Conservation (phyloP, 2,888 invertebrate genomes). For the Polylopha cassiicola region DNA sequence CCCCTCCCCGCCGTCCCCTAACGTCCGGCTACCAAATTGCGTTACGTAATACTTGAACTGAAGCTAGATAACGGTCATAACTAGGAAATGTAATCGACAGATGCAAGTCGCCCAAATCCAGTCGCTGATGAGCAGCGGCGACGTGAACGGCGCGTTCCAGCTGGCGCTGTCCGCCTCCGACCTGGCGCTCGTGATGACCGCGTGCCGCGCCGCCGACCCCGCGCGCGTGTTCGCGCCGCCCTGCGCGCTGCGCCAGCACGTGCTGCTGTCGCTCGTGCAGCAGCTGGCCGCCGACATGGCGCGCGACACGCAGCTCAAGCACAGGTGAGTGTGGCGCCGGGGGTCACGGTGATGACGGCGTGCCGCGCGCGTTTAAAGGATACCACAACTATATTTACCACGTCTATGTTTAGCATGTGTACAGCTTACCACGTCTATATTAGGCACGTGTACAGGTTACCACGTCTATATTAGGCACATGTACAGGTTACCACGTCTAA, state of each 20-base stretch:
- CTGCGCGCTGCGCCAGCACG: constrained; percentile 88
- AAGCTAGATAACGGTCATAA: too few species aligned
- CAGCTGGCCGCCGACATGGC: constrained; percentile 94
- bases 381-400: too few species aligned
- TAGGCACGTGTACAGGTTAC: too few species aligned
- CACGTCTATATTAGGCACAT: too few species aligned
- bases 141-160: constrained; percentile 92
- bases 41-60: too few species aligned
- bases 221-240: constrained; percentile 84
- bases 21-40: too few species aligned
- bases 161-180: constrained; percentile 93
- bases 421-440: too few species aligned
- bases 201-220: constrained; percentile 91
- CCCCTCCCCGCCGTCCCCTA: too few species aligned
- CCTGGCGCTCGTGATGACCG: constrained; percentile 89
- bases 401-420: too few species aligned
- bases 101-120: constrained; percentile 82
- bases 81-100: too few species aligned
- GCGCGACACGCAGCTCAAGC: constrained; percentile 80
- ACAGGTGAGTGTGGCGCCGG: constrained; percentile 40
- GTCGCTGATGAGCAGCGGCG: constrained; percentile 81
- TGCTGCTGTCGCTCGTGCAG: constrained; percentile 90
- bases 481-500: too few species aligned
- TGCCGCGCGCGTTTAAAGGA: too few species aligned
- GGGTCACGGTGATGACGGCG: not conserved